These are phyloP conservation scores for Oostethus manadensis DNA, from an alignment of 2,113 vertebrate species.

Conservation along the genomic window DNA sequence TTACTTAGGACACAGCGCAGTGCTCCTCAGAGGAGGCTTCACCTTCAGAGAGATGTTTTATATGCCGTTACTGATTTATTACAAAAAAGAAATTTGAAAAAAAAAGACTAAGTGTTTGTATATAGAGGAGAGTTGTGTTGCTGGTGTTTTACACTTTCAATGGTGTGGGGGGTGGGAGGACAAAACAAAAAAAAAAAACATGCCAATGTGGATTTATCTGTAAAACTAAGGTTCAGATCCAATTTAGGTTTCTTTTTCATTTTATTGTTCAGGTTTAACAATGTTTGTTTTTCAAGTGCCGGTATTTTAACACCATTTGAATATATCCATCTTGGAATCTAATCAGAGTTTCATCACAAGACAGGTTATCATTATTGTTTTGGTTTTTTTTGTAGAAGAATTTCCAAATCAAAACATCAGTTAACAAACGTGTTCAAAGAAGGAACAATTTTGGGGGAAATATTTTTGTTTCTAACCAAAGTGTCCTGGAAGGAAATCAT, in stretches of 20 bases:
- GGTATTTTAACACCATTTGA: conserved; percentile 52
- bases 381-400: conserved; percentile 31
- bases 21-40: conserved; percentile 42
- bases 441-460: conserved; percentile 55
- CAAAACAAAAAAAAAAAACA: conserved; percentile 12
- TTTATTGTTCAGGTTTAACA: conserved; percentile 33
- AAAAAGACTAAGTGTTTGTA: conserved; percentile 62
- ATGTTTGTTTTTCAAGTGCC: conserved; percentile 59
- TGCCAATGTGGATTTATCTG: conserved; percentile 47
- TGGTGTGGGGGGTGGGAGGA: too few relatives aligned
- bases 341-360: conserved; percentile 43
- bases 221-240: conserved; percentile 52
- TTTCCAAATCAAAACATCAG: conserved; percentile 37
- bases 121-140: conserved; percentile 44
- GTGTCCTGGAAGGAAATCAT: conserved; percentile 64
- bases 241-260: conserved; percentile 41
- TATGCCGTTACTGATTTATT: conserved; percentile 68
- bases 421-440: conserved; percentile 45
- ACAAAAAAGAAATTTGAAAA: conserved; percentile 24
- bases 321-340: conserved; percentile 49
- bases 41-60: conserved; percentile 59
- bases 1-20: conserved; percentile 50
- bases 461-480: conserved; percentile 73
- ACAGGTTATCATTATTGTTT: conserved; percentile 33
- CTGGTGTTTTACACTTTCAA: conserved; percentile 50